These are phyloP conservation scores for Hetaerina titia DNA, from an alignment of 2,888 invertebrate genomes.

Conservation along the genomic window DNA sequence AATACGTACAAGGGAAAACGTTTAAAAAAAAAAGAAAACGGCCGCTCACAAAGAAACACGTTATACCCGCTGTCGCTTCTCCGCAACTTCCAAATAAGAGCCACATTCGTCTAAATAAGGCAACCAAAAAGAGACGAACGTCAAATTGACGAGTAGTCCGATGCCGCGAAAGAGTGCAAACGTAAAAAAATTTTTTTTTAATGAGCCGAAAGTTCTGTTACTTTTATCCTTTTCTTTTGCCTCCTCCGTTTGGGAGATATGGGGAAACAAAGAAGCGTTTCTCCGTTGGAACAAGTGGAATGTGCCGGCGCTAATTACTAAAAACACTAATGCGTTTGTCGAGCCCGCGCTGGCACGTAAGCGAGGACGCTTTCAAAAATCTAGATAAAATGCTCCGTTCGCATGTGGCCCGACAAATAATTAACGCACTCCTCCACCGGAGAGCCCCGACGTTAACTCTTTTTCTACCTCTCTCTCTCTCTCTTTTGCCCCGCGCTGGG, in stretches of 20 bases:
- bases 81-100: neutral
- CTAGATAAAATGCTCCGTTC: conserved; percentile 27
- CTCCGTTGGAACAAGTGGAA: conserved; percentile 17
- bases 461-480: neutral
- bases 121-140: neutral
- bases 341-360: neutral
- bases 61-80: neutral
- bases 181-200: neutral
- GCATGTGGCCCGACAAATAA: neutral
- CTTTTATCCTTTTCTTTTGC: neutral
- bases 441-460: neutral
- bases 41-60: too few species aligned
- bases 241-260: neutral
- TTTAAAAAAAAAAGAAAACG: neutral
- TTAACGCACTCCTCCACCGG: conserved; percentile 26
- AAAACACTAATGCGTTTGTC: conserved; percentile 30
- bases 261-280: neutral
- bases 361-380: neutral
- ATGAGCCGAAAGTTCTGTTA: neutral
- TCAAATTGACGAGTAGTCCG: neutral
- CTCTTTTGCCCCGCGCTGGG: neutral
- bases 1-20: neutral
- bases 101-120: neutral
- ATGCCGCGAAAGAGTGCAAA: neutral
- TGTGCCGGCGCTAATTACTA: conserved; percentile 54